Base-by-base conservation (phyloP, 2,888 invertebrate genomes). In the Callosobruchus maculatus region DNA sequence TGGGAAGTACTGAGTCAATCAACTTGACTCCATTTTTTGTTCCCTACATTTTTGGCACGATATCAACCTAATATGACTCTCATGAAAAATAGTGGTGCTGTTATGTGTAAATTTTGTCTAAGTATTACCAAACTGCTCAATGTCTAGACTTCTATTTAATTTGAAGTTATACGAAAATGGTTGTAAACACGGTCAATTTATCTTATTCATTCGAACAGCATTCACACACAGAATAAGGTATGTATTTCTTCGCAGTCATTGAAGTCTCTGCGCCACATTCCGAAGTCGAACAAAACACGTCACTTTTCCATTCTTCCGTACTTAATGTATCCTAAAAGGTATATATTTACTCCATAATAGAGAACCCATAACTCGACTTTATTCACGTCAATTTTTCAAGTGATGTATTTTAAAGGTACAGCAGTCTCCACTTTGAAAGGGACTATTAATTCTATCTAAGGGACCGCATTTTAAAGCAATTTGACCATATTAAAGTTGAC, bases 401-500 rank as follows among this genome's bases (percentile, higher is more conserved):
- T 70, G 74, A 76, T 74, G 72, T 72, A 77, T 74, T 73, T 74
- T 74, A 73, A 73, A 73, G 73, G 74, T 72, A 73, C 74, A 77
- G 72, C 72, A 70, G 74, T 74, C 75, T 74, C 79, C 77, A 77
- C 77, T 49, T 49, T 49, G 49, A 76, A 78, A 80, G 78, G 78
- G 78, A 80, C 83, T 83, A 84, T 83, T 82, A 83, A 81, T 82
- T 80, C 80, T n/a, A 76, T 81, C 78, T 81, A 83, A 82, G 81
- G 82, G 77, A 83, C 83, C 83, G 82, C 82, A 86, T 86, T 85
- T 85, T 85, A 85, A 85, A 85, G 83, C 86, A 86, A 86, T 86
- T 86, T 86, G 86, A 85, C 85, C 85, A 84, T 84, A 85, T 86
- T 86, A 86, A 84, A 85, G 80, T 83, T 82, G 83, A 85, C 84